A percentile compares a stretch with the other conserved stretches of the same genome.
Conservation (phyloP, 2,888 invertebrate species). For the Plusia festucae region DNA sequence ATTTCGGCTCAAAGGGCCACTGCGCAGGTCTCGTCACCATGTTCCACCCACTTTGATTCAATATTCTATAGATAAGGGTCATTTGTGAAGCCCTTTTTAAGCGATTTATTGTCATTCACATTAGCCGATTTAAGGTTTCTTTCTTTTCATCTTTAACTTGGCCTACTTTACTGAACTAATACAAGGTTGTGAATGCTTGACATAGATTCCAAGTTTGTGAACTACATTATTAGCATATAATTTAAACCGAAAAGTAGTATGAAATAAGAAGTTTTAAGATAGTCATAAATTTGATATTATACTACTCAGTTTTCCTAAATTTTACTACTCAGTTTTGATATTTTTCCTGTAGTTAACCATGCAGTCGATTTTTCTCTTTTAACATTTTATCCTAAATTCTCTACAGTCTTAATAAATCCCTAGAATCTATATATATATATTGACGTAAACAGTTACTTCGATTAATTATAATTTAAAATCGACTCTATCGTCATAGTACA, state of each 20-base stretch:
- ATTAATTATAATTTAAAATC: too few relatives aligned
- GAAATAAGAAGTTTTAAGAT: not conserved
- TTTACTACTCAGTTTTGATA: too few relatives aligned
- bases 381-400: conserved; percentile 7
- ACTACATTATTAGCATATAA: conserved; percentile 6
- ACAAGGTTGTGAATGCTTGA: conserved; percentile 39
- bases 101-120: conserved; percentile 44
- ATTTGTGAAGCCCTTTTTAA: conserved; percentile 39
- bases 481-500: not conserved
- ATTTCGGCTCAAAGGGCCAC: conserved; percentile 50
- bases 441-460: too few relatives aligned
- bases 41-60: conserved; percentile 54
- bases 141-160: conserved; percentile 46
- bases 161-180: conserved; percentile 38
- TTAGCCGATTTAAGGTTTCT: conserved; percentile 29
- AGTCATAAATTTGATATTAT: not conserved
- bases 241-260: not conserved
- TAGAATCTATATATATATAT: too few relatives aligned
- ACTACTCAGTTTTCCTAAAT: not conserved
- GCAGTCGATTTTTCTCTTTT: not conserved
- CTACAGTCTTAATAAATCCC: too few relatives aligned
- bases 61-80: conserved; percentile 43
- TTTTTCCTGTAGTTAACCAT: too few relatives aligned
- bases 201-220: conserved; percentile 38
- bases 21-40: conserved; percentile 29